Evolutionary conservation across 1,140 invertebrate genomes (phyloP).

Genomic region (Plectus sambesii): DNA sequence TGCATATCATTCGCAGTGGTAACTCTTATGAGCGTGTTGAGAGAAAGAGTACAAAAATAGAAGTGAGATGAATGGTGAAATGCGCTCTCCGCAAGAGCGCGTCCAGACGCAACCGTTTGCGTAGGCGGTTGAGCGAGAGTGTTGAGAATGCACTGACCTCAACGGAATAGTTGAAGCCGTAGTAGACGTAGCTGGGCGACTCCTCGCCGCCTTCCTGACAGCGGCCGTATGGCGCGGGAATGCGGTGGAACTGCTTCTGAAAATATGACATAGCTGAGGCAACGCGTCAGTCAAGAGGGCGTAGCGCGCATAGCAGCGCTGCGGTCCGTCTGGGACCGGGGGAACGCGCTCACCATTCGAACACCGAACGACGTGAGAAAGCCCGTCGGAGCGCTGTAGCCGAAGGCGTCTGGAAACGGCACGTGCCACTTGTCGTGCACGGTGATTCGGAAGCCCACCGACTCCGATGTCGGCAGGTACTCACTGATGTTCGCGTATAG

Average conservation of each 20-base stretch:
- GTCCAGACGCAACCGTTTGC: no score
- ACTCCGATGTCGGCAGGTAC: constrained; percentile 43
- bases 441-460: constrained; percentile 43
- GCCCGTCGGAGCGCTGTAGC: constrained; percentile 41
- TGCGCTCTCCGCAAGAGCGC: no score
- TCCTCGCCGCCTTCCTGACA: constrained; percentile 39
- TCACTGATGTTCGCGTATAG: constrained; percentile 44
- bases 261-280: no score
- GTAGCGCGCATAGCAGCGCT: no score
- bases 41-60: no score
- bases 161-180: constrained; percentile 43
- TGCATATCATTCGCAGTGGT: no score
- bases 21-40: no score
- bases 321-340: no score
- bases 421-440: constrained; percentile 44
- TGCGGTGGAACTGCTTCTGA: constrained; percentile 41
- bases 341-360: constrained; percentile 33
- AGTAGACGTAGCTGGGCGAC: constrained; percentile 33
- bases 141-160: constrained; percentile 23
- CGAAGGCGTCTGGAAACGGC: constrained; percentile 44
- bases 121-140: no score
- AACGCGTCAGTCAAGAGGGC: no score
- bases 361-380: constrained; percentile 45
- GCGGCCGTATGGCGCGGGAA: constrained; percentile 36
- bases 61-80: no score